Percentiles rank a stretch among this genome's conserved stretches.
Conservation (phyloP, 53 echinoderm and acorn worm genomes). For the Antedon mediterranea region DNA sequence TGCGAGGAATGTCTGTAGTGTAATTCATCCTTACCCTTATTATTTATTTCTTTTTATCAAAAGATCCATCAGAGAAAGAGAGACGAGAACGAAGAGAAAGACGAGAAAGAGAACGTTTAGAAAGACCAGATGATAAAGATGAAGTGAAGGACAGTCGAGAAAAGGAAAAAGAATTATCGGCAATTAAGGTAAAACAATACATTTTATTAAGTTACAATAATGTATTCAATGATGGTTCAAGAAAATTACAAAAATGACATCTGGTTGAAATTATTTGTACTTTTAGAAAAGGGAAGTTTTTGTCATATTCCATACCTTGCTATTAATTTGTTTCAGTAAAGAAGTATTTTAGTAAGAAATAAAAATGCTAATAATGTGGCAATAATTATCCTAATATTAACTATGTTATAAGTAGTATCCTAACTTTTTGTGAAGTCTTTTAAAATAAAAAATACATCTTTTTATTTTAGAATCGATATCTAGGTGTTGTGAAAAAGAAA, state of each 20-base stretch:
- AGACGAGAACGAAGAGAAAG: constrained; percentile 70
- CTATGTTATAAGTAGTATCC: not conserved
- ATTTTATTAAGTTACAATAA: too few relatives aligned
- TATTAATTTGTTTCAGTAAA: too few relatives aligned
- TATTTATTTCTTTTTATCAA: constrained; percentile 7
- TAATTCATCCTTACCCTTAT: not conserved
- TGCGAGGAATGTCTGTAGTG: too few relatives aligned
- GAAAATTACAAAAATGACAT: too few relatives aligned
- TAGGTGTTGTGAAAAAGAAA: constrained; percentile 89
- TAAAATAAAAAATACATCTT: too few relatives aligned
- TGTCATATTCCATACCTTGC: too few relatives aligned
- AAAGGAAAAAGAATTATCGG: constrained; percentile 78
- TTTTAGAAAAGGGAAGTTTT: too few relatives aligned
- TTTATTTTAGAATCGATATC: constrained; percentile 65
- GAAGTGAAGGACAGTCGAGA: constrained; percentile 44
- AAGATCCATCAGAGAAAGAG: constrained; percentile 83
- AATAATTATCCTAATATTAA: not conserved
- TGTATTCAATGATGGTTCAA: too few relatives aligned
- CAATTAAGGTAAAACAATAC: constrained; percentile 96
- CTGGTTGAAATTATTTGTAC: too few relatives aligned
- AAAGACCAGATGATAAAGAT: constrained; percentile 32
- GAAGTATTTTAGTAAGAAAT: too few relatives aligned
- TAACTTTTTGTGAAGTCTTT: not conserved
- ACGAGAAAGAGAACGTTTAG: constrained; percentile 46
- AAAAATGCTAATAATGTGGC: too few relatives aligned